phyloP scores from a whole-genome alignment of 2,113 vertebrate species.

The Mixornis gularis region DNA sequence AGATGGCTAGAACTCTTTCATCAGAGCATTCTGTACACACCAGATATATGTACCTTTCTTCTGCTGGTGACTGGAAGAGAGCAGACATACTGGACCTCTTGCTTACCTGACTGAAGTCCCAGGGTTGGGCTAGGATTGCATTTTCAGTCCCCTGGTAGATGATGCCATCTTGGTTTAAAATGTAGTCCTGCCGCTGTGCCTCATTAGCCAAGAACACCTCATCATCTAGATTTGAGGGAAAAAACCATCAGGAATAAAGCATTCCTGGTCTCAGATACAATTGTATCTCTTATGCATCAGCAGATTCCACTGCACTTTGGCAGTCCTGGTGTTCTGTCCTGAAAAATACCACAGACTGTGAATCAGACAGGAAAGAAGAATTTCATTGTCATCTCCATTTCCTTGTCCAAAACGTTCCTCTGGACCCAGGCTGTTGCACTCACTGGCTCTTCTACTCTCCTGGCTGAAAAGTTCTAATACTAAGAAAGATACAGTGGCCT shows the following conservation, averaged over 20 bases:
- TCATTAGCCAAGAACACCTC: conserved; percentile 74
- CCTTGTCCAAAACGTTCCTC: background rate
- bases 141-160: conserved; percentile 74
- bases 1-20: background rate
- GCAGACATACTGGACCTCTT: background rate
- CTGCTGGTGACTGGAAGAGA: background rate
- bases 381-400: background rate
- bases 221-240: conserved; percentile 69
- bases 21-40: background rate
- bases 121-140: conserved; percentile 60
- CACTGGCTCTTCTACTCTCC: background rate
- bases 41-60: background rate
- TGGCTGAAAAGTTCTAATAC: background rate
- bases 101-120: conserved; percentile 83
- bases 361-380: background rate
- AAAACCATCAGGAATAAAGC: background rate
- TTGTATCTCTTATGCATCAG: background rate
- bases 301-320: background rate
- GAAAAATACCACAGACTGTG: background rate
- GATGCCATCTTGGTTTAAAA: conserved; percentile 80
- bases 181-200: conserved; percentile 74
- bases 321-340: background rate
- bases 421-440: background rate
- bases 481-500: background rate
- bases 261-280: background rate